Base-by-base conservation (phyloP, 2,888 invertebrate species). In the Girardia tigrina region DNA sequence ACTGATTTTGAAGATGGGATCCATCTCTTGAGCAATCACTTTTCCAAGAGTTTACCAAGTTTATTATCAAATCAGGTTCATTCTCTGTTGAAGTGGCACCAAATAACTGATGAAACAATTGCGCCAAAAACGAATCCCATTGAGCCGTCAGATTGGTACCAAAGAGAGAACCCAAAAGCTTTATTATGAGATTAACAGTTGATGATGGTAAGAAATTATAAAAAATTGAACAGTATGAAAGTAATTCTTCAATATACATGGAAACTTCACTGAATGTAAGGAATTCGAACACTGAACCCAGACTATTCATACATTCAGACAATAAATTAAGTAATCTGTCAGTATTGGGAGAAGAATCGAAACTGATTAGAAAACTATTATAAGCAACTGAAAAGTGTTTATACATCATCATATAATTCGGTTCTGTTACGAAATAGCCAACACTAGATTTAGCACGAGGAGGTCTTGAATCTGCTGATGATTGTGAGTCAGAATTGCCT, bases 151-250 rank as follows among this genome's bases (percentile, higher is more conserved):
- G 86, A 82, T 91, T 90, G 0, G 90, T 90, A 0, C 89, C 85
- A 82, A 90, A 91, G 2, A 91, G 84, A 79, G 90, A 89, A 84
- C 90, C 86, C 79, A 87, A 80, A 71, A 87, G 80, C 86, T 87
- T 56, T 56, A 56, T 56, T 56, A 56, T 56, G 20, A 56, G n/a
- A 56, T 56, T 56, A 8, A 56, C n/a, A 2, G 56, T 56, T n/a
- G 4, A 23, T 56, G n/a, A 20, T 56, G 56, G 56, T 20, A 56
- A 23, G n/a, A 56, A n/a, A 56, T 56, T 56, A 23, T 56, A 56
- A 23, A 56, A 56, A 20, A 56, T 56, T 4, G n/a, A 56, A 16
- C 56, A 56, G 23, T 56, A 56, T 4, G 56, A 56, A 8, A 56
- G n/a, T n/a, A 56, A 56, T n/a, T 56, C 56, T 56, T 56, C 56